Conservation (phyloP, 2,888 invertebrate genomes). For the Drosophila monieri region DNA sequence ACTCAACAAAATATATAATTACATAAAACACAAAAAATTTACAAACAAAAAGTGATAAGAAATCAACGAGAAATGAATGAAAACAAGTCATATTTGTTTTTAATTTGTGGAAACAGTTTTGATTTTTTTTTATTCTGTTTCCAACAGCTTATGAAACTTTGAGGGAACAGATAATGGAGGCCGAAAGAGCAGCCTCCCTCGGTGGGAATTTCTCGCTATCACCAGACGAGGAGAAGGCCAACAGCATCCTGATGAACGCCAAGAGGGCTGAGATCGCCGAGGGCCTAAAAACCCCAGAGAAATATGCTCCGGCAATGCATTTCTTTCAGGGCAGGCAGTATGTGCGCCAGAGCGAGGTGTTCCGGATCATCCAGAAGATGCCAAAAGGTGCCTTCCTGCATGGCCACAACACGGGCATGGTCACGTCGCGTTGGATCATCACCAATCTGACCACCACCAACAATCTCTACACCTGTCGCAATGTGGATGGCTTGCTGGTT, state of each 20-base stretch:
- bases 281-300: conserved; percentile 80
- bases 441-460: conserved; percentile 85
- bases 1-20: not conserved
- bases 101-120: not conserved
- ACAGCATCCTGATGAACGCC: conserved; percentile 83
- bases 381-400: conserved; percentile 87
- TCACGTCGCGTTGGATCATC: conserved; percentile 85
- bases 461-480: conserved; percentile 81
- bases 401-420: conserved; percentile 85
- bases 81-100: not conserved
- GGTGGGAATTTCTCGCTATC: conserved; percentile 82
- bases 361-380: conserved; percentile 86
- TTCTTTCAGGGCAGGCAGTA: conserved; percentile 85
- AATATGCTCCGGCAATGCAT: conserved; percentile 86
- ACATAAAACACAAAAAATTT: not conserved
- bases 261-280: conserved; percentile 82
- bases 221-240: conserved; percentile 82
- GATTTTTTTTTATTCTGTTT: not conserved
- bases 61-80: not conserved
- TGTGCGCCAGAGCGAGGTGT: conserved; percentile 86
- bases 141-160: conserved; percentile 81
- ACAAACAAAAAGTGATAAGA: not conserved
- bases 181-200: conserved; percentile 77
- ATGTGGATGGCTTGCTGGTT: conserved; percentile 80
- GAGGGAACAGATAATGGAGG: conserved; percentile 82